Conservation (phyloP, 1,140 invertebrate species). For the Oryzaephilus surinamensis region DNA sequence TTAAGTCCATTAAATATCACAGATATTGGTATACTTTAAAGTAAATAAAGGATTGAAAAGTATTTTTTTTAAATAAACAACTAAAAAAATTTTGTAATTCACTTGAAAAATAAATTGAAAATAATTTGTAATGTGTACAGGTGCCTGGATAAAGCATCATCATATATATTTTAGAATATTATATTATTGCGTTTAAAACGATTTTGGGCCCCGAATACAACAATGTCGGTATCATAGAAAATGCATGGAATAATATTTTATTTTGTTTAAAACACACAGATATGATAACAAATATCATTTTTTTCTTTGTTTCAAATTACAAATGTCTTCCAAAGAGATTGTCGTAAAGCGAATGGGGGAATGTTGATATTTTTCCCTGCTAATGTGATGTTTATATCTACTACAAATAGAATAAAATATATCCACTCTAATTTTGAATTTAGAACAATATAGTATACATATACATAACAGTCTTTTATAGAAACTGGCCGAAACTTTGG, state of each 20-base stretch:
- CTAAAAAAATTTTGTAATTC: not conserved
- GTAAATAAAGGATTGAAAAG: not conserved
- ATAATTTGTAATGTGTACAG: constrained; percentile 21
- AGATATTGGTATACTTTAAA: no score
- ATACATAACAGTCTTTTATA: constrained; percentile 36
- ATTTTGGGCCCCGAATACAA: constrained; percentile 11
- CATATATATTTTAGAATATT: constrained; percentile 16
- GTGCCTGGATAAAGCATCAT: constrained; percentile 16
- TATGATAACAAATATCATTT: no score
- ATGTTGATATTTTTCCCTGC: constrained; percentile 12
- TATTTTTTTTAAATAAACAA: not conserved
- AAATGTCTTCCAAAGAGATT: constrained; percentile 17
- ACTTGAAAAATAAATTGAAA: constrained; percentile 9
- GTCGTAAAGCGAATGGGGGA: constrained; percentile 21
- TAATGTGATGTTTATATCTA: constrained; percentile 19
- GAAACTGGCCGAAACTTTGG: constrained; percentile 37
- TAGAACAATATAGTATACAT: constrained; percentile 35
- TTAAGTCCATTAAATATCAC: no score
- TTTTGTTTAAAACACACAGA: not conserved
- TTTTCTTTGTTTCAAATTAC: constrained; percentile 2
- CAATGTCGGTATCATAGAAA: constrained; percentile 10
- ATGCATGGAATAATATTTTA: not conserved
- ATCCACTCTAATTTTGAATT: constrained; percentile 33
- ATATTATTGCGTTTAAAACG: constrained; percentile 14
- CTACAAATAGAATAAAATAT: constrained; percentile 12